Conservation (phyloP, 2,888 invertebrate genomes). For the Acleris literana region DNA sequence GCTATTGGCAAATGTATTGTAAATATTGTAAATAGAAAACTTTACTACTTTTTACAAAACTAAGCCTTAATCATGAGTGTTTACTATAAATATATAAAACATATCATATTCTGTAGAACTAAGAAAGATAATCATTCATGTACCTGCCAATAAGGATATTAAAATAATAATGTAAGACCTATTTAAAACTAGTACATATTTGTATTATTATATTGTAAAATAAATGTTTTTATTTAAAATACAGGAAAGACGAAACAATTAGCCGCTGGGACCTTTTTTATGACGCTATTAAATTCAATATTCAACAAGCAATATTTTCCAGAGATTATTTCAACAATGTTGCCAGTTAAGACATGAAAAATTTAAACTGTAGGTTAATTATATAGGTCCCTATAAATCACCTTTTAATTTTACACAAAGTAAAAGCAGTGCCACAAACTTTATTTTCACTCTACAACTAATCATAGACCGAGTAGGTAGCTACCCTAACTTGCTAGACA, state of each 20-base stretch:
- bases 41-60: constrained; percentile 4
- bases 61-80: constrained; percentile 30
- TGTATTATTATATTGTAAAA: not conserved
- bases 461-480: no score
- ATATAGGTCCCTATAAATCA: no score
- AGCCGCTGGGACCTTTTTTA: not conserved
- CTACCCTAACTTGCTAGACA: no score
- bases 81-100: constrained; percentile 37
- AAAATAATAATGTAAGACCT: constrained; percentile 16
- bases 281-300: no score
- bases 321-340: no score
- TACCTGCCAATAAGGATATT: constrained; percentile 40
- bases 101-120: constrained; percentile 40
- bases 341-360: no score
- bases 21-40: constrained; percentile 30
- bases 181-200: constrained; percentile 2
- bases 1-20: constrained; percentile 8
- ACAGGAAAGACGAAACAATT: not conserved
- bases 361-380: no score
- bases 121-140: constrained; percentile 39
- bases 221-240: not conserved
- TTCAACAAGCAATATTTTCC: no score
- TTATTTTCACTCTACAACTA: no score
- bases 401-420: no score
- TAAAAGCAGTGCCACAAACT: no score